A percentile compares a stretch with the other conserved stretches of the same genome.
Evolutionary conservation across 2,113 vertebrate genomes (phyloP).

Genomic region (Pitta sordida): DNA sequence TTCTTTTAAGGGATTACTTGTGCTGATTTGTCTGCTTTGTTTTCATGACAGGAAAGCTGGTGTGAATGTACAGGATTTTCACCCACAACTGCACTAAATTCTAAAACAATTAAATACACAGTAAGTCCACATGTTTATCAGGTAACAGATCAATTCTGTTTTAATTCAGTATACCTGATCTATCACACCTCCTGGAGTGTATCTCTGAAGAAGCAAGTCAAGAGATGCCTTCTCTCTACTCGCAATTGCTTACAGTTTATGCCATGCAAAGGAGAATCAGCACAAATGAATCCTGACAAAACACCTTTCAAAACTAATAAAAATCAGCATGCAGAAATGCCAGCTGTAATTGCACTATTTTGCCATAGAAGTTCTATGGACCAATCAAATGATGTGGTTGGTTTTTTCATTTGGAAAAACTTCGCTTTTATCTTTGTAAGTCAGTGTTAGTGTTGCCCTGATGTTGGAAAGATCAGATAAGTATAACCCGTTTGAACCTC

Average conservation of each 20-base stretch:
- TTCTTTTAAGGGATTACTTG: neutral
- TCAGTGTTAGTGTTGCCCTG: neutral
- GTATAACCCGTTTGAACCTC: slow-evolving; percentile 26
- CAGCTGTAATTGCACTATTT: slow-evolving; percentile 37
- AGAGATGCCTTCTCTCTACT: neutral
- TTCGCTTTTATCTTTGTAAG: slow-evolving; percentile 24
- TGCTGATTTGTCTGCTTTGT: neutral
- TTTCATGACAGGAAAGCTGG: neutral
- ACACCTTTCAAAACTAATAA: slow-evolving; percentile 38
- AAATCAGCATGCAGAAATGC: slow-evolving; percentile 25
- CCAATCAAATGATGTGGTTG: neutral
- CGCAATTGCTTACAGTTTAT: slow-evolving; percentile 21
- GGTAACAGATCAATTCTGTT: neutral
- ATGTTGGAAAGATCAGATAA: slow-evolving; percentile 34
- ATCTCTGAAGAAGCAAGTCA: neutral
- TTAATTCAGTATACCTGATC: neutral
- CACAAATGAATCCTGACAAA: slow-evolving; percentile 34
- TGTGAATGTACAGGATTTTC: neutral
- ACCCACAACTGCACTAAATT: neutral
- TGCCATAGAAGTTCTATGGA: slow-evolving; percentile 23
- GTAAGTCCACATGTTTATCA: neutral
- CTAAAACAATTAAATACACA: neutral
- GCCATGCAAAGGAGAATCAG: slow-evolving; percentile 1
- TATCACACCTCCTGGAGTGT: neutral
- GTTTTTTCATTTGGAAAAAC: neutral